Conservation (phyloP, 35 echinoderm and acorn worm species). For the Patiria miniata region DNA sequence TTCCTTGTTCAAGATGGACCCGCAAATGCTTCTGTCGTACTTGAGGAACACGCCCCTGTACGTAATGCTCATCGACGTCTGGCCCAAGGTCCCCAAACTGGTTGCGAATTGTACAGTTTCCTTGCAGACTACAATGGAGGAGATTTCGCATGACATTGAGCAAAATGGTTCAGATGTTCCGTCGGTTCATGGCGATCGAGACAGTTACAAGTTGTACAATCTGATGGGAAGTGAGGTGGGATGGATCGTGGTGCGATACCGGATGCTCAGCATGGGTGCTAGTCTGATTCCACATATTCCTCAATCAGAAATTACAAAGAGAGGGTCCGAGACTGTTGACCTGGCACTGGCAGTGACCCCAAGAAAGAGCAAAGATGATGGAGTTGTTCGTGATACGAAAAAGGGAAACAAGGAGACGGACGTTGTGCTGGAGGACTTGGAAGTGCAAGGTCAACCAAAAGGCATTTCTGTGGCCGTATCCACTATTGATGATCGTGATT, state of each 20-base stretch:
- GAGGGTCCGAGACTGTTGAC: background rate
- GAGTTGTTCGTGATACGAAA: background rate
- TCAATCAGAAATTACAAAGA: slow-evolving; percentile 48
- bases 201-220: slow-evolving; percentile 60
- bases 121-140: slow-evolving; percentile 44
- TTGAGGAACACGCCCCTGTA: slow-evolving; percentile 75
- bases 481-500: background rate
- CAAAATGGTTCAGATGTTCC: slow-evolving; percentile 57
- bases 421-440: slow-evolving; percentile 9
- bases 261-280: slow-evolving; percentile 66
- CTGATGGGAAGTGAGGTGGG: slow-evolving; percentile 84
- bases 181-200: slow-evolving; percentile 67
- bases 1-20: slow-evolving; percentile 64
- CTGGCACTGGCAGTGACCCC: background rate
- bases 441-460: background rate
- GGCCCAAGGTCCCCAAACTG: slow-evolving; percentile 66
- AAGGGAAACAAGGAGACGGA: background rate
- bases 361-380: background rate
- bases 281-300: slow-evolving; percentile 78
- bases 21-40: slow-evolving; percentile 49
- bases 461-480: background rate
- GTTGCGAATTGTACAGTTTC: slow-evolving; percentile 69
- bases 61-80: slow-evolving; percentile 74
- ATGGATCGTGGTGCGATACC: slow-evolving; percentile 55
- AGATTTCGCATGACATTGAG: slow-evolving; percentile 53